Percentiles rank a stretch among this genome's conserved stretches.
phyloP scores from a whole-genome alignment of 2,888 invertebrate genomes.

The Tetranychus truncatus region DNA sequence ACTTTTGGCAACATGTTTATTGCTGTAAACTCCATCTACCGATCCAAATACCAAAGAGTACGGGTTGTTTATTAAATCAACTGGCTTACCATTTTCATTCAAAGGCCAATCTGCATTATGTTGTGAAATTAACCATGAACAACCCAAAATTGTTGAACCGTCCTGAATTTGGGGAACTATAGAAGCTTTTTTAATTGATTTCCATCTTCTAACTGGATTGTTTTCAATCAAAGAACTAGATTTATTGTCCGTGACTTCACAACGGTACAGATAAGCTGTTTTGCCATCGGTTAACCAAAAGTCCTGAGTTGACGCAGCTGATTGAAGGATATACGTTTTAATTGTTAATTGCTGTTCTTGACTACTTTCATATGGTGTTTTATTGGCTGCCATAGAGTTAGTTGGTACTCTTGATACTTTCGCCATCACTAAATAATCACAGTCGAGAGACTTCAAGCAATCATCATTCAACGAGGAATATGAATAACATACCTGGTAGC shows the following conservation, averaged over 20 bases:
- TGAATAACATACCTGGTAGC: too few relatives aligned
- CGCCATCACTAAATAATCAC: too few relatives aligned
- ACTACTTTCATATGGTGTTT: neutral
- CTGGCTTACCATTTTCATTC: neutral
- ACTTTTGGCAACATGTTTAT: neutral
- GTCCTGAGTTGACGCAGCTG: neutral
- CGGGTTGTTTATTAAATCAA: neutral
- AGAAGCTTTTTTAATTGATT: too few relatives aligned
- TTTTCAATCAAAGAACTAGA: too few relatives aligned
- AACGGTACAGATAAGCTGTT: neutral
- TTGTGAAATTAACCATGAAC: neutral
- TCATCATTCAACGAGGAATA: too few relatives aligned
- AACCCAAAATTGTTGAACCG: neutral
- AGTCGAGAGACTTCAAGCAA: too few relatives aligned
- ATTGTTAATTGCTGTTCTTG: neutral
- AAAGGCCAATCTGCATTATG: neutral
- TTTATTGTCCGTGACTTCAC: neutral
- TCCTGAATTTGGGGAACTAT: too few relatives aligned
- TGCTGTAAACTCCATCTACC: neutral
- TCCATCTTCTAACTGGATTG: too few relatives aligned
- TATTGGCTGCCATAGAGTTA: too few relatives aligned
- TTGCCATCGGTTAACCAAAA: neutral
- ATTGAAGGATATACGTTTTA: neutral
- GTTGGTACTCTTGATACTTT: too few relatives aligned
- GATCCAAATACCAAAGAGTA: neutral